Evolutionary conservation across 1,140 invertebrate species (phyloP).

Genomic region (Lordiphosa collinella): DNA sequence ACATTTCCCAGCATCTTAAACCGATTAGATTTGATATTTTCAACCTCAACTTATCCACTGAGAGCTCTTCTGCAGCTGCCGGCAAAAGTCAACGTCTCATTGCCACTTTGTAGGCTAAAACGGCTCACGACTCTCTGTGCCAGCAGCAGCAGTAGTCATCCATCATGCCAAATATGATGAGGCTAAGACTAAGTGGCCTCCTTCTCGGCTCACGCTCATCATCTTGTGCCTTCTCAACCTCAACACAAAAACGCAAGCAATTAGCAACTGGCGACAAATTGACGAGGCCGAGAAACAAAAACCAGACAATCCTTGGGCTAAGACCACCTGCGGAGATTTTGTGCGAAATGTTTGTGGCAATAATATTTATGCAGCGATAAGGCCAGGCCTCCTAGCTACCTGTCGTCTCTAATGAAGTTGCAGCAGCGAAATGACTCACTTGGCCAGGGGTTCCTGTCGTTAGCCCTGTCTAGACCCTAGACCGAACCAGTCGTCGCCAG

Average conservation of each 20-base stretch:
- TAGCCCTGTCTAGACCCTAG: slow-evolving; percentile 66
- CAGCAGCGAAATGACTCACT: slow-evolving; percentile 55
- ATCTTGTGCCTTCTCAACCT: slow-evolving; percentile 16
- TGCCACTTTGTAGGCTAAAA: slow-evolving; percentile 6
- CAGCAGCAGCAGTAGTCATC: neutral
- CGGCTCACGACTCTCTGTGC: neutral
- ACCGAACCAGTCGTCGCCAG: slow-evolving; percentile 24
- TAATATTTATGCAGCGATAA: slow-evolving; percentile 55
- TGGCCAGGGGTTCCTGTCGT: slow-evolving; percentile 24
- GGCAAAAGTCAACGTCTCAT: neutral
- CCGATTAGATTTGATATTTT: no score
- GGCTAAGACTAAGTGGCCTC: neutral
- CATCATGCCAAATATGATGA: slow-evolving; percentile 20
- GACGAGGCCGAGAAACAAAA: slow-evolving; percentile 38
- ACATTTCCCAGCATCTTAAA: no score
- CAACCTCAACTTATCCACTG: no score
- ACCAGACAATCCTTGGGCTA: neutral
- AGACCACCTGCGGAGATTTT: slow-evolving; percentile 62
- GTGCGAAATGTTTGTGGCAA: slow-evolving; percentile 71
- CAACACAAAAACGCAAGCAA: slow-evolving; percentile 31
- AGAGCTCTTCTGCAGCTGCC: neutral
- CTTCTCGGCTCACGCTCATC: slow-evolving; percentile 3
- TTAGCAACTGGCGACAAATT: slow-evolving; percentile 76
- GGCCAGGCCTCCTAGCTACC: slow-evolving; percentile 21
- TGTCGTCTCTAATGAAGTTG: slow-evolving; percentile 57